Evolutionary conservation across 2,797 vertebrate genomes (phyloP).

Genomic region (Leptoclinus maculatus): DNA sequence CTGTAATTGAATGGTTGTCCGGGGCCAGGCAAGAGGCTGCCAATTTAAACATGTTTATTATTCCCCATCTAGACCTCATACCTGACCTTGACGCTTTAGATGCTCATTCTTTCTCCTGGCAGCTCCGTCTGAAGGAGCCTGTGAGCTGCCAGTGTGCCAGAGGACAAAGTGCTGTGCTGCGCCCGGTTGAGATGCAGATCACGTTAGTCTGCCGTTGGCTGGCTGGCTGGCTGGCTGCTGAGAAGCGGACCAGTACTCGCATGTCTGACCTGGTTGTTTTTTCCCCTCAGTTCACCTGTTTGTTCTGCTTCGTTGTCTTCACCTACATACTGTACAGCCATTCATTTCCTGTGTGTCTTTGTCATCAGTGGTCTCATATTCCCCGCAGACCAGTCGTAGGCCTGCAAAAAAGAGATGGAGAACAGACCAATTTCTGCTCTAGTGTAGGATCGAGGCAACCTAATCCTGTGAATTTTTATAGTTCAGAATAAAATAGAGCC

Average conservation of each 20-base stretch:
- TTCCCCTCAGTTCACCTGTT: constrained; percentile 61
- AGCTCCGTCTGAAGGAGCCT: constrained; percentile 60
- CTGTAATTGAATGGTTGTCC: constrained; percentile 69
- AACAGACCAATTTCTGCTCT: constrained; percentile 37
- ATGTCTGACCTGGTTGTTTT: constrained; percentile 73
- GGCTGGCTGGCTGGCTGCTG: constrained; percentile 60
- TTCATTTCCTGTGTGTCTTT: constrained; percentile 61
- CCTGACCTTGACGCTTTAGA: constrained; percentile 73
- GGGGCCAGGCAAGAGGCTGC: constrained; percentile 37
- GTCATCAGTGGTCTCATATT: constrained; percentile 53
- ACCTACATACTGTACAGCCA: constrained; percentile 28
- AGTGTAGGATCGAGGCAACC: constrained; percentile 14
- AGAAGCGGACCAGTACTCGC: constrained; percentile 62
- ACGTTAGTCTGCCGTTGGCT: constrained; percentile 69
- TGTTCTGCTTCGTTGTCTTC: constrained; percentile 46
- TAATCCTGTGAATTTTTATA: neutral
- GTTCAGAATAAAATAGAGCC: neutral
- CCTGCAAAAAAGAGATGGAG: neutral
- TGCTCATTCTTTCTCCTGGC: constrained; percentile 60
- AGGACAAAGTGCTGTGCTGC: constrained; percentile 67
- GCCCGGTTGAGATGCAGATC: constrained; percentile 76
- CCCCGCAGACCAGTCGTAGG: constrained; percentile 20
- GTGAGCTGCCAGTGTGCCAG: constrained; percentile 66
- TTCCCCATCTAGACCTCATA: constrained; percentile 62
- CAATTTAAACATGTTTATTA: constrained; percentile 74